phyloP scores from a whole-genome alignment of 2,888 invertebrate genomes.

The Brachyopa scutellaris region DNA sequence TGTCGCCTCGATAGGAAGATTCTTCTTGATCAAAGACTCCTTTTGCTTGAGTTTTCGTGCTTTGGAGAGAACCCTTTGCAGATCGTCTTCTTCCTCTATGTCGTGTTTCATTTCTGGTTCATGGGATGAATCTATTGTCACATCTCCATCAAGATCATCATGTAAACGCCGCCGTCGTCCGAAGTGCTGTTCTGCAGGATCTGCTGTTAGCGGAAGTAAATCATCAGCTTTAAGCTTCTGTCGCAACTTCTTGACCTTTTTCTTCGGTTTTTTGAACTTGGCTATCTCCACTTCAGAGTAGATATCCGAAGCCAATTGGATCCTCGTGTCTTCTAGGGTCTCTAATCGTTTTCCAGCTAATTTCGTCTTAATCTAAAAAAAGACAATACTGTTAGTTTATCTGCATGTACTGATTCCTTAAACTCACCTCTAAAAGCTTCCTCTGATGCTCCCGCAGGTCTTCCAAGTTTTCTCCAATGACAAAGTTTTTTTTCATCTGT shows the following conservation, averaged over 20 bases:
- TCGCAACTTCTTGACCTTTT: slow-evolving; percentile 88
- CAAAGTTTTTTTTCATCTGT: slow-evolving; percentile 87
- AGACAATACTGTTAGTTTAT: background rate
- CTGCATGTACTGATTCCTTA: background rate
- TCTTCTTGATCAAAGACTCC: slow-evolving; percentile 79
- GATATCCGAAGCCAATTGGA: slow-evolving; percentile 93
- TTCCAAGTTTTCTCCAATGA: slow-evolving; percentile 87
- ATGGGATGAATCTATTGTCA: slow-evolving; percentile 82
- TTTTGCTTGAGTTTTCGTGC: slow-evolving; percentile 87
- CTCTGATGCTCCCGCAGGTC: slow-evolving; percentile 83
- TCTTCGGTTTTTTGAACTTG: slow-evolving; percentile 94
- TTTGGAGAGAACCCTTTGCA: slow-evolving; percentile 88
- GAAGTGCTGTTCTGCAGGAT: slow-evolving; percentile 76
- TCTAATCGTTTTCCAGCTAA: slow-evolving; percentile 87
- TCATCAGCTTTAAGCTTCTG: slow-evolving; percentile 89
- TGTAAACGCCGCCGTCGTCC: slow-evolving; percentile 77
- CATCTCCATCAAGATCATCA: slow-evolving; percentile 80
- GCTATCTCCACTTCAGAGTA: slow-evolving; percentile 92
- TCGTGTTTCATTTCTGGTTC: slow-evolving; percentile 81
- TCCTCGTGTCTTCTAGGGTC: slow-evolving; percentile 86
- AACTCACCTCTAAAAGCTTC: slow-evolving; percentile 77
- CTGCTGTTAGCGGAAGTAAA: slow-evolving; percentile 82
- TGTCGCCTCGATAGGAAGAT: slow-evolving; percentile 76
- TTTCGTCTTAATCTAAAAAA: slow-evolving; percentile 83
- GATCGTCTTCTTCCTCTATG: slow-evolving; percentile 87